phyloP scores from a whole-genome alignment of 2,797 vertebrate genomes.

The Sebastes cheni region DNA sequence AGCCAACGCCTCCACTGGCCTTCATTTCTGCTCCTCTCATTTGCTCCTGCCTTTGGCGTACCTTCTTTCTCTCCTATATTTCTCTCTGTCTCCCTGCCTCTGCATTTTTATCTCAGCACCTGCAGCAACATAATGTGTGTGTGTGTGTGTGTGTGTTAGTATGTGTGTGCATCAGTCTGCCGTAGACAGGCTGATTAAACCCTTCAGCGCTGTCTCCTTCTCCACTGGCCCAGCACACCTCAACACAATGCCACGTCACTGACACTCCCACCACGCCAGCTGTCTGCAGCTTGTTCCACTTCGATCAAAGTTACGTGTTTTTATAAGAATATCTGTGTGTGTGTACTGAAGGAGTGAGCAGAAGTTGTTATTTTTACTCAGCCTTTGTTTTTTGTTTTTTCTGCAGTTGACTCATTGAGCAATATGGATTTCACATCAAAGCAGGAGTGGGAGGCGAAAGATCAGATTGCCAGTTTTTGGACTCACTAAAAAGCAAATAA shows the following conservation, averaged over 20 bases:
- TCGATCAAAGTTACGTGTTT: conserved; percentile 15
- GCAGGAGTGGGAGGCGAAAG: background rate
- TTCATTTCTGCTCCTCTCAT: conserved; percentile 36
- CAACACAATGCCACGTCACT: conserved; percentile 21
- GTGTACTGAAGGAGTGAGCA: background rate
- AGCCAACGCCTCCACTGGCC: background rate
- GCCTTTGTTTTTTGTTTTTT: background rate
- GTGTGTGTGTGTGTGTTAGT: conserved; percentile 21
- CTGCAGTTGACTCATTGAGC: conserved; percentile 1
- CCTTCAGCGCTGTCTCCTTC: conserved; percentile 46
- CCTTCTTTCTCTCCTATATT: conserved; percentile 28
- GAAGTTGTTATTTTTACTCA: background rate
- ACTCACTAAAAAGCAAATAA: conserved; percentile 16
- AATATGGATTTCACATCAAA: conserved; percentile 44
- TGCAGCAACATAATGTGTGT: conserved; percentile 34
- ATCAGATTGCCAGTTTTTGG: conserved; percentile 18
- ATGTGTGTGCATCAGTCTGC: conserved; percentile 20
- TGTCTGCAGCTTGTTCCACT: conserved; percentile 16
- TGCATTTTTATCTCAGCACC: conserved; percentile 55
- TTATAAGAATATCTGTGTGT: conserved; percentile 10
- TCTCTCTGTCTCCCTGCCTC: conserved; percentile 13
- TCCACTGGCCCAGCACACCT: conserved; percentile 12
- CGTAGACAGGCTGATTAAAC: conserved; percentile 55
- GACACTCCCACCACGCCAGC: conserved; percentile 17
- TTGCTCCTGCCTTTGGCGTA: conserved; percentile 35